phyloP scores from a whole-genome alignment of 2,888 invertebrate species.

The Sipha maydis region DNA sequence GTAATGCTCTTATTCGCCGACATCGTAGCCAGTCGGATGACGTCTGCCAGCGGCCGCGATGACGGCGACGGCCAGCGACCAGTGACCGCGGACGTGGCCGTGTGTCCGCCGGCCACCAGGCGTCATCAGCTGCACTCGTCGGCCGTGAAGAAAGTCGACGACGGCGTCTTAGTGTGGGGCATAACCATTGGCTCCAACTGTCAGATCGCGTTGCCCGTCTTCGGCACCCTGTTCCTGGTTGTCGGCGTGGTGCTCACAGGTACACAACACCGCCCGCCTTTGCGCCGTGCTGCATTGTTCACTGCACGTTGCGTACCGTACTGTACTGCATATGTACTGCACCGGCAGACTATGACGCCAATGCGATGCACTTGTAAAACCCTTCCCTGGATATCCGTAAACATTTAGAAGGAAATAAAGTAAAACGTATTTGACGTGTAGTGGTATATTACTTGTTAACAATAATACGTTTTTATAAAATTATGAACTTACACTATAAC shows the following conservation, averaged over 20 bases:
- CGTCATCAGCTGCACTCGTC: slow-evolving; percentile 66
- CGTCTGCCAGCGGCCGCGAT: neutral
- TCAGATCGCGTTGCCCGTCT: slow-evolving; percentile 80
- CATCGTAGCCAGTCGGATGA: slow-evolving; percentile 17
- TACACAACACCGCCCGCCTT: slow-evolving; percentile 67
- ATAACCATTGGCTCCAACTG: slow-evolving; percentile 82
- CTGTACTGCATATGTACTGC: too few relatives aligned
- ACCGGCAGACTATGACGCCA: too few relatives aligned
- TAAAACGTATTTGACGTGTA: too few relatives aligned
- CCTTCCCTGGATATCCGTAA: too few relatives aligned
- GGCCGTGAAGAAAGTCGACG: slow-evolving; percentile 81
- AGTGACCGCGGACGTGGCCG: slow-evolving; percentile 29
- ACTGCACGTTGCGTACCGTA: too few relatives aligned
- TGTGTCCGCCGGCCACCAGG: slow-evolving; percentile 66
- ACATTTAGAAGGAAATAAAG: too few relatives aligned
- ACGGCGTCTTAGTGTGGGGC: slow-evolving; percentile 80
- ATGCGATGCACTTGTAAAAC: too few relatives aligned
- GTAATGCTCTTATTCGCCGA: neutral
- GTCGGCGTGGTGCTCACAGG: slow-evolving; percentile 81
- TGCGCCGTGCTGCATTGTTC: too few relatives aligned
- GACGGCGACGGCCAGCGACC: neutral
- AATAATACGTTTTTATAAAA: too few relatives aligned
- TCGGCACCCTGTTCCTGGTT: slow-evolving; percentile 80
- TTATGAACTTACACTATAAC: too few relatives aligned
- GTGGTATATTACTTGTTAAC: too few relatives aligned